These are phyloP conservation scores for Agapornis canus DNA, from an alignment of 2,797 vertebrate genomes.

Conservation along the genomic window DNA sequence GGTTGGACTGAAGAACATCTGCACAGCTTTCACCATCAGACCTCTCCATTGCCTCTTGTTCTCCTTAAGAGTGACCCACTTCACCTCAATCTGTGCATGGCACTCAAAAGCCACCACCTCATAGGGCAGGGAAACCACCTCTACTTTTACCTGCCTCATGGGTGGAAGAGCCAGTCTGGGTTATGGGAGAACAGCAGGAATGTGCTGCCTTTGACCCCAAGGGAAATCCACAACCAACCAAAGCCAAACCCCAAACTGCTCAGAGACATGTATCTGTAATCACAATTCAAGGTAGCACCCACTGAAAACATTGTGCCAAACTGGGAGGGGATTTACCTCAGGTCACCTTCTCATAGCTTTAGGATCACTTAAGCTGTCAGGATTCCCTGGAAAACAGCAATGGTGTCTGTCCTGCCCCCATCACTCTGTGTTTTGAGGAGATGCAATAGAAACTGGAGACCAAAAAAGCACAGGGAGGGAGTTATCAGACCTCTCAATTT, in stretches of 20 bases:
- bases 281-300: not conserved
- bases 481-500: fast-evolving
- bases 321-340: not conserved
- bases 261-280: not conserved
- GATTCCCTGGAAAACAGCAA: not conserved
- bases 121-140: not conserved
- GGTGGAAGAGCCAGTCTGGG: not conserved
- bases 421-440: not conserved
- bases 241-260: not conserved
- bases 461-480: not conserved
- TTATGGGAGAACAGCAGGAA: not conserved
- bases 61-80: not conserved
- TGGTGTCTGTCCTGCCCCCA: too few species aligned
- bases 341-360: not conserved
- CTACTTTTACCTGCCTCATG: not conserved
- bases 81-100: fast-evolving
- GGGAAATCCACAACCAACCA: fast-evolving
- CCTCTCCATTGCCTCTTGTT: not conserved
- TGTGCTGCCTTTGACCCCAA: not conserved
- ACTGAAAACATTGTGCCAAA: not conserved
- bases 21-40: fast-evolving
- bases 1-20: not conserved
- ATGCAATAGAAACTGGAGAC: not conserved
- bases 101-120: not conserved
- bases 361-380: not conserved